These are phyloP conservation scores for Campoplex capitator DNA, from an alignment of 2,888 invertebrate genomes.

Conservation along the genomic window DNA sequence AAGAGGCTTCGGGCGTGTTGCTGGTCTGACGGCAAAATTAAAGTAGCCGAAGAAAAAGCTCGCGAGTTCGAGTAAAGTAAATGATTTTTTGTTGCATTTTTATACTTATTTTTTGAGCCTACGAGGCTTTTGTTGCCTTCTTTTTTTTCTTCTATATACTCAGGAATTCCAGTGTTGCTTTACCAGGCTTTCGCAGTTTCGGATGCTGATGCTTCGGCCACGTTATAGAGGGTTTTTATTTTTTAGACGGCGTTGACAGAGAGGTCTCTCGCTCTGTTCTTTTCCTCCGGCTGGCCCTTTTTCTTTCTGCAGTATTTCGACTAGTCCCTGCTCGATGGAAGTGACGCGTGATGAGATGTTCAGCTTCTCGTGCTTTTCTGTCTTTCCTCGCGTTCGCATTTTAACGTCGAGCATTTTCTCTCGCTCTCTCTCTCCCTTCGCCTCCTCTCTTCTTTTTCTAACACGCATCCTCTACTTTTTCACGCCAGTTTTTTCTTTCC, in stretches of 20 bases:
- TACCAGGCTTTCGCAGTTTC: conserved; percentile 13
- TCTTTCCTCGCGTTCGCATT: conserved; percentile 25
- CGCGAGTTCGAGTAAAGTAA: conserved; percentile 42
- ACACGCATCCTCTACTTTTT: conserved; percentile 19
- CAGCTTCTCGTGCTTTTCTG: conserved; percentile 35
- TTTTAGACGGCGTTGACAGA: conserved; percentile 58
- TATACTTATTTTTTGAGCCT: conserved; percentile 20
- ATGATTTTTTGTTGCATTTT: conserved; percentile 27
- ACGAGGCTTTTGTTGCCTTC: neutral
- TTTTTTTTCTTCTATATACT: neutral
- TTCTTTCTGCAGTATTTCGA: conserved; percentile 1
- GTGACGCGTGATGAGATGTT: conserved; percentile 41
- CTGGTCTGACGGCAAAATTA: conserved; percentile 37
- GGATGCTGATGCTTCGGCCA: conserved; percentile 43
- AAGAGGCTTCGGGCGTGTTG: conserved; percentile 31
- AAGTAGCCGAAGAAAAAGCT: conserved; percentile 36
- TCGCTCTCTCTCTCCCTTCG: neutral
- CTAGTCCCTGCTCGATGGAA: conserved; percentile 4
- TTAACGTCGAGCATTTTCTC: conserved; percentile 17
- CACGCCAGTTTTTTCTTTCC: conserved; percentile 18
- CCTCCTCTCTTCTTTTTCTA: conserved; percentile 19
- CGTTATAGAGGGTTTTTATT: conserved; percentile 47
- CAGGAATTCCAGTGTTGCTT: conserved; percentile 44
- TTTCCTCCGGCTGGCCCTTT: conserved; percentile 18
- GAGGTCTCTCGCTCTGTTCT: conserved; percentile 40